A percentile compares a stretch with the other conserved stretches of the same genome.
Conservation (phyloP, 2,888 invertebrate genomes). For the Augochlorella aurata region DNA sequence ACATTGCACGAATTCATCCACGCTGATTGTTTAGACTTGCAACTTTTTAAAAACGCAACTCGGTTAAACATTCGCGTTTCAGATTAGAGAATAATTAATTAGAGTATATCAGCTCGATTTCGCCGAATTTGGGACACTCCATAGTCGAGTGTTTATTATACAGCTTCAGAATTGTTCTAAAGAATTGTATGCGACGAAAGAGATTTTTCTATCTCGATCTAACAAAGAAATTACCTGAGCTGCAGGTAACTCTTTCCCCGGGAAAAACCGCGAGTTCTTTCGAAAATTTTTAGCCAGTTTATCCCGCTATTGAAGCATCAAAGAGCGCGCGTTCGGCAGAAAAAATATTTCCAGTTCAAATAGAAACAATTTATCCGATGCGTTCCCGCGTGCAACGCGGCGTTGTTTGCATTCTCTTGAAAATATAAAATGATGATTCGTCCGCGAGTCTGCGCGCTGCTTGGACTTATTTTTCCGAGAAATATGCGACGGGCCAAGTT, state of each 20-base stretch:
- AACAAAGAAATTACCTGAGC: too few relatives aligned
- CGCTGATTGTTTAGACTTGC: conserved; percentile 33
- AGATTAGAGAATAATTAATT: too few relatives aligned
- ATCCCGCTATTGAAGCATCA: too few relatives aligned
- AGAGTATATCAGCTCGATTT: too few relatives aligned
- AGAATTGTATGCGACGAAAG: background rate
- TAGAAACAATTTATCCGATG: background rate
- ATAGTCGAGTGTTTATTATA: too few relatives aligned
- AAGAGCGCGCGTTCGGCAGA: too few relatives aligned
- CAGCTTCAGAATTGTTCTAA: background rate
- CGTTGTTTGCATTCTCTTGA: background rate
- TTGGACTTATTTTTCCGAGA: background rate
- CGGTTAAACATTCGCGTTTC: too few relatives aligned
- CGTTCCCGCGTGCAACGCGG: background rate
- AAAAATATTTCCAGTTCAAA: background rate
- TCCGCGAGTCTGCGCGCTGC: background rate
- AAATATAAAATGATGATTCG: background rate
- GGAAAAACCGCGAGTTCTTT: too few relatives aligned
- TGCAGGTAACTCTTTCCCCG: too few relatives aligned
- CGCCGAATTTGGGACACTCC: too few relatives aligned
- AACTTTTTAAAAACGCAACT: background rate
- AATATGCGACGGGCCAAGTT: background rate
- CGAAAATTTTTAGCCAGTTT: too few relatives aligned
- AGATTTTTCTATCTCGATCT: too few relatives aligned
- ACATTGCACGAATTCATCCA: conserved; percentile 28